Percentiles rank a stretch among this genome's conserved stretches.
Conservation (phyloP, 2,888 invertebrate genomes). For the Pseudolycoriella hygida region DNA sequence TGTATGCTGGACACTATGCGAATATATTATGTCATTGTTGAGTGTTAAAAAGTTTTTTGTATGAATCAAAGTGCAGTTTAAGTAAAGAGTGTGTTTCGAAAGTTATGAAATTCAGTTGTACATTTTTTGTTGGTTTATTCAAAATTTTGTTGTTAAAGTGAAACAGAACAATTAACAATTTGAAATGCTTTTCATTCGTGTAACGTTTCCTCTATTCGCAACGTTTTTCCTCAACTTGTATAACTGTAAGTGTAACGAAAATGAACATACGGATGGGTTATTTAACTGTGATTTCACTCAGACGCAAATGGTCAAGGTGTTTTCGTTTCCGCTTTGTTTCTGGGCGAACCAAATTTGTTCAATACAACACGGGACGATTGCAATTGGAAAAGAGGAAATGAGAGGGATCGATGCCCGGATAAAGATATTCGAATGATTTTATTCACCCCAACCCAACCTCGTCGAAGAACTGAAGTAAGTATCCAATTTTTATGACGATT, state of each 20-base stretch:
- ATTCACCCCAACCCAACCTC: conserved; percentile 30
- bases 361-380: conserved; percentile 50
- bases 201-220: too few species aligned
- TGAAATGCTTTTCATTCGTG: too few species aligned
- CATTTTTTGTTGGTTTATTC: too few species aligned
- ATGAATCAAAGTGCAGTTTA: too few species aligned
- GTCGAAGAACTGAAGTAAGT: not conserved
- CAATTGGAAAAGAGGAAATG: conserved; percentile 44
- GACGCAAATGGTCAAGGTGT: conserved; percentile 12
- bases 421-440: conserved; percentile 45
- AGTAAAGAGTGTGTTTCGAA: too few species aligned
- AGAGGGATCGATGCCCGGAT: conserved; percentile 52
- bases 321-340: conserved; percentile 33
- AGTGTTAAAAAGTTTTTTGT: too few species aligned
- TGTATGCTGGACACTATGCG: too few species aligned
- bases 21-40: too few species aligned
- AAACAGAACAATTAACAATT: too few species aligned
- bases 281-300: not conserved
- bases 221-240: not conserved
- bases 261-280: not conserved
- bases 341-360: conserved; percentile 37
- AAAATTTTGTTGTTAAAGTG: too few species aligned
- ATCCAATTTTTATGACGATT: too few species aligned
- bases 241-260: not conserved
- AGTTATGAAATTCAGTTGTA: too few species aligned